Conservation (phyloP, 2,113 vertebrate species). For the Calyptommatus sinebrachiatus region DNA sequence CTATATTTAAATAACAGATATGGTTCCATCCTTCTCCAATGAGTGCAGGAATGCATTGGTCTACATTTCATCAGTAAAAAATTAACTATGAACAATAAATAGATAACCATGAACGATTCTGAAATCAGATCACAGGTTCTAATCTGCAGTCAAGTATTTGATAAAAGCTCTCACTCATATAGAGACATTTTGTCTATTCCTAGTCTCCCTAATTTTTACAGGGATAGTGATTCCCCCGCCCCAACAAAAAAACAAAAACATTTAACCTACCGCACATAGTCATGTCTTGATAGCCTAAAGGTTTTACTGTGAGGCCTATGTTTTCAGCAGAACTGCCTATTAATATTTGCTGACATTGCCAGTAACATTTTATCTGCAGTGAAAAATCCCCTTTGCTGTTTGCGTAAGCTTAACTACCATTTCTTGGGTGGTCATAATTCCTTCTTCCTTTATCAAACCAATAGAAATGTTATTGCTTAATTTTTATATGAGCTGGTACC, state of each 20-base stretch:
- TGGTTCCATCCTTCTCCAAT: background rate
- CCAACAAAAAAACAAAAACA: background rate
- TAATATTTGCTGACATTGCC: background rate
- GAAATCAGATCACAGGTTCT: background rate
- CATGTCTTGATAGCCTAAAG: background rate
- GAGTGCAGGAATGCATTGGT: background rate
- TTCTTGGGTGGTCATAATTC: background rate
- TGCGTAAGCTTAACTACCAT: background rate
- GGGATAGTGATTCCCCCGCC: background rate
- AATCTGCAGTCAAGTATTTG: too few relatives aligned
- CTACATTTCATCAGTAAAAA: background rate
- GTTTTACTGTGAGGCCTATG: background rate
- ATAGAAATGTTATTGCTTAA: conserved; percentile 6
- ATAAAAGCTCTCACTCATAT: background rate
- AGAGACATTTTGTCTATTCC: background rate
- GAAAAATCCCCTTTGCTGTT: background rate
- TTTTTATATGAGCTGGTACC: background rate
- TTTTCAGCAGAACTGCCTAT: background rate
- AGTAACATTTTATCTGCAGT: conserved; percentile 13
- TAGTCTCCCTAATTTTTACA: background rate
- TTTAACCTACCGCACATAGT: background rate
- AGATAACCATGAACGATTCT: background rate
- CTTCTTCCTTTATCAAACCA: background rate
- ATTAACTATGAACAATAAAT: background rate
- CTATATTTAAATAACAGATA: background rate